phyloP scores from a whole-genome alignment of 2,797 vertebrate genomes.

The Mionectes olivaceus region DNA sequence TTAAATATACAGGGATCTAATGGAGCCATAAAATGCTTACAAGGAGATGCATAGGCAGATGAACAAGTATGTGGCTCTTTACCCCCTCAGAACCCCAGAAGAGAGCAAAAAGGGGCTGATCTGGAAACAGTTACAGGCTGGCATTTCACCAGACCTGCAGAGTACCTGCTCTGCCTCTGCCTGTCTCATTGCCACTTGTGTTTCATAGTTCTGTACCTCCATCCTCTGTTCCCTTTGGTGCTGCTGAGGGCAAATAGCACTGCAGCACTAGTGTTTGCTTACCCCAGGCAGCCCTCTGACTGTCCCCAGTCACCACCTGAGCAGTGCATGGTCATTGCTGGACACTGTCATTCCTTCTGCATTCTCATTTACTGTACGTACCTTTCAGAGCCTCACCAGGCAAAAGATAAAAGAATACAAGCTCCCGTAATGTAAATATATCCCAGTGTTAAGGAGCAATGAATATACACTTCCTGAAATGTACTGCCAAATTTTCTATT shows the following conservation, averaged over 20 bases:
- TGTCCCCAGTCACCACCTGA: background rate
- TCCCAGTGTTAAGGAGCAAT: constrained; percentile 1
- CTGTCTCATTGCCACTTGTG: background rate
- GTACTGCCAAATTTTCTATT: background rate
- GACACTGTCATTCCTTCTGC: background rate
- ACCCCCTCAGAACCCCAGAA: background rate
- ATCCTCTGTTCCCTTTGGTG: background rate
- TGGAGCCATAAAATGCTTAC: background rate
- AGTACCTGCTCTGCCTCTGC: background rate
- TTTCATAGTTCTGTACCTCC: background rate
- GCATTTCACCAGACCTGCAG: background rate
- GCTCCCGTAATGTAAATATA: constrained; percentile 24
- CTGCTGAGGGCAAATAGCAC: background rate
- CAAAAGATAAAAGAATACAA: background rate
- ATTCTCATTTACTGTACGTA: background rate
- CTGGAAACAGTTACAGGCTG: background rate
- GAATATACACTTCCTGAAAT: background rate
- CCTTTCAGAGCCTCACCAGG: background rate
- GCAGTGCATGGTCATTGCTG: background rate
- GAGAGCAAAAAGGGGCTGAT: background rate
- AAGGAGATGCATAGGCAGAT: background rate
- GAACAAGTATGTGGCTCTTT: background rate
- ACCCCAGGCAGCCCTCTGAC: background rate
- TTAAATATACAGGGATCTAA: background rate
- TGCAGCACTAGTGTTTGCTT: background rate